Percentiles rank a stretch among this genome's conserved stretches.
These are phyloP conservation scores for Calycopis cecrops DNA, from an alignment of 1,140 invertebrate species.

Conservation along the genomic window DNA sequence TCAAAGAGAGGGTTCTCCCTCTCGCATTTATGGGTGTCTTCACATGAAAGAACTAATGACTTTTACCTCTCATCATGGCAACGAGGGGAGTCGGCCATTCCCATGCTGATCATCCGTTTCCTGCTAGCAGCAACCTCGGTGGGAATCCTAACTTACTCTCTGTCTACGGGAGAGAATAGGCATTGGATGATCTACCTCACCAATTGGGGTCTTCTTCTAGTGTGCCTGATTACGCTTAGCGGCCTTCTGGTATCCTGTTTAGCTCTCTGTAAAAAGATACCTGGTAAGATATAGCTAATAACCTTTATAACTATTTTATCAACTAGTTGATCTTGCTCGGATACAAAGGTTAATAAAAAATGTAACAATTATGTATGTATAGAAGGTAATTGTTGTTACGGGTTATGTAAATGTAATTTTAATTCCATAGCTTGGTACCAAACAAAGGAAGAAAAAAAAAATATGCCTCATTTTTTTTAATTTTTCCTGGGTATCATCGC, in stretches of 20 bases:
- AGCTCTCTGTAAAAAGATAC: slow-evolving; percentile 30
- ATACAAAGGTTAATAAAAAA: no score
- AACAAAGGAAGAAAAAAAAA: no score
- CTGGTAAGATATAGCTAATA: slow-evolving; percentile 31
- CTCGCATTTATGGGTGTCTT: slow-evolving; percentile 54
- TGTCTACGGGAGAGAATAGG: slow-evolving; percentile 30
- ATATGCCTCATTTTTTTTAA: no score
- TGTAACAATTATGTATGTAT: no score
- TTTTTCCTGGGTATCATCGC: no score
- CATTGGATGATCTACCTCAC: slow-evolving; percentile 84
- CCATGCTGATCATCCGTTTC: slow-evolving; percentile 74
- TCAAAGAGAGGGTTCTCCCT: slow-evolving; percentile 45
- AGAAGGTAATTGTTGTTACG: no score
- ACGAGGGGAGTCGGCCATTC: slow-evolving; percentile 45
- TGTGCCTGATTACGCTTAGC: slow-evolving; percentile 47
- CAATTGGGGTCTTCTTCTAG: slow-evolving; percentile 79
- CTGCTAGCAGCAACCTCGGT: slow-evolving; percentile 65
- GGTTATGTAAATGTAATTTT: no score
- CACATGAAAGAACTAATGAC: slow-evolving; percentile 53
- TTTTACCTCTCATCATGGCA: slow-evolving; percentile 65
- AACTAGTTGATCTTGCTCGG: no score
- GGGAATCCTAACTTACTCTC: slow-evolving; percentile 71
- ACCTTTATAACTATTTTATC: no score
- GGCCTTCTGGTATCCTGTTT: slow-evolving; percentile 50
- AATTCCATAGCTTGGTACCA: no score